These are phyloP conservation scores for Lithophane semibrunnea DNA, from an alignment of 2,888 invertebrate genomes.

Conservation along the genomic window DNA sequence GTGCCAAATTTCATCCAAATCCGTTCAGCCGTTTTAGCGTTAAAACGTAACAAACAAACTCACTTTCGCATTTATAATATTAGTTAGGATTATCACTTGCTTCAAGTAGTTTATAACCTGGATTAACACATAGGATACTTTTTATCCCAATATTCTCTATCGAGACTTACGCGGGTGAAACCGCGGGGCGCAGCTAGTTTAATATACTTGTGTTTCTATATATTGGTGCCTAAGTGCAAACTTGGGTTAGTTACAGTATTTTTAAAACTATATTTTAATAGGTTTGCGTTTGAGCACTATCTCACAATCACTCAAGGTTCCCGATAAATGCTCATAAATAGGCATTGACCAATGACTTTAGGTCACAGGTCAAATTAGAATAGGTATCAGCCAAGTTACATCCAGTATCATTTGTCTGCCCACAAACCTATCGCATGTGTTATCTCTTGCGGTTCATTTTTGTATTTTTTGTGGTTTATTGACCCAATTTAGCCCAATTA, in stretches of 20 bases:
- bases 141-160: no score
- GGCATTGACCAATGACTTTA: not conserved
- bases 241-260: not conserved
- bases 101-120: no score
- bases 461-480: conserved; percentile 2
- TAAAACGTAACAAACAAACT: no score
- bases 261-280: not conserved
- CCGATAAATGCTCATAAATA: not conserved
- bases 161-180: no score
- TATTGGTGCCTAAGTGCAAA: not conserved
- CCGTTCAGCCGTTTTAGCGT: no score
- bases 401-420: not conserved
- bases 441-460: conserved; percentile 11
- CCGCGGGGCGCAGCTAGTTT: no score
- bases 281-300: not conserved
- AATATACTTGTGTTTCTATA: no score
- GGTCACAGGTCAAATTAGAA: not conserved
- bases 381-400: not conserved
- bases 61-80: no score
- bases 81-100: no score
- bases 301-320: not conserved
- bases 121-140: no score
- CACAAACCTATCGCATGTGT: conserved; percentile 22
- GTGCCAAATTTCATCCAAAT: no score
- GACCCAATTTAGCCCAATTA: conserved; percentile 10